Conservation (phyloP, 2,888 invertebrate species). For the Tenodera sinensis region DNA sequence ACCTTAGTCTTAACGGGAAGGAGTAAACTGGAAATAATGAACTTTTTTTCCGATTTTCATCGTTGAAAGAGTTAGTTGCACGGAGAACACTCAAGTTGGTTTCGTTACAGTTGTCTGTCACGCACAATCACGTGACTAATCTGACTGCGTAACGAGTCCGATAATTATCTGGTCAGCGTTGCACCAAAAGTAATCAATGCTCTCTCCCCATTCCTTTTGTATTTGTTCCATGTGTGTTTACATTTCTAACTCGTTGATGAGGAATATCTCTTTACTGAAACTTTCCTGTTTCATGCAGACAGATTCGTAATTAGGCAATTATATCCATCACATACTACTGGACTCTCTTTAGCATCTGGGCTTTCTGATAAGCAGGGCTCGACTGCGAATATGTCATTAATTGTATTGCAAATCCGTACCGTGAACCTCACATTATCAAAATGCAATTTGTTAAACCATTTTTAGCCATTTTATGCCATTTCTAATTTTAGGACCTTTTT, state of each 20-base stretch:
- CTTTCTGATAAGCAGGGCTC: no score
- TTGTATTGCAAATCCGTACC: no score
- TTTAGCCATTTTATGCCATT: no score
- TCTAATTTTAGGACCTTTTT: no score
- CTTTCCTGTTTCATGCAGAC: not conserved
- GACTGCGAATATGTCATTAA: no score
- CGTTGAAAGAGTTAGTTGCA: not conserved
- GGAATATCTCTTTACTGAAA: not conserved
- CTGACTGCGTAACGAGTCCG: not conserved
- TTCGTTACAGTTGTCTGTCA: not conserved
- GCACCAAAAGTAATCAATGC: not conserved
- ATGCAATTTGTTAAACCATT: no score
- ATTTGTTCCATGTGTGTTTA: not conserved
- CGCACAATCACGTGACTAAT: not conserved
- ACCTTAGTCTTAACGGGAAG: not conserved
- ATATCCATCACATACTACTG: no score
- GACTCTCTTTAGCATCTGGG: no score
- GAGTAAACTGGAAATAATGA: not conserved
- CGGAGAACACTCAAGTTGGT: not conserved
- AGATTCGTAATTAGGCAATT: no score
- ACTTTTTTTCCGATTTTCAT: not conserved
- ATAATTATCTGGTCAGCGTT: not conserved
- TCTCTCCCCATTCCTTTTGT: not conserved
- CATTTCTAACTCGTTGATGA: not conserved
- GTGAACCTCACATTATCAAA: no score